Evolutionary conservation across 2,797 vertebrate genomes (phyloP).

Genomic region (Bradypus variegatus): DNA sequence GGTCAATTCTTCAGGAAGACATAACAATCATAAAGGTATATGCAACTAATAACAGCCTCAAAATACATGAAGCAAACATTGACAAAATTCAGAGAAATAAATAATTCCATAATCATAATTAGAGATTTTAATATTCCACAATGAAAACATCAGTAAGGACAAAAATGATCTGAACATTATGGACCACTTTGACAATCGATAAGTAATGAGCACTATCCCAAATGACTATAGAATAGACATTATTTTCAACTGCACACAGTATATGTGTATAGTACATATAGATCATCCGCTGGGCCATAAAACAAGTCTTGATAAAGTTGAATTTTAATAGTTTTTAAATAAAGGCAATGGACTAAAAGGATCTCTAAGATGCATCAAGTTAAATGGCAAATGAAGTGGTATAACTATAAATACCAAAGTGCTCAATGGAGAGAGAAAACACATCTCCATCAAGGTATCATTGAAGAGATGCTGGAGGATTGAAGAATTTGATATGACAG

Average conservation of each 20-base stretch:
- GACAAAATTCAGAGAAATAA: neutral
- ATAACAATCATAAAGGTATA: neutral
- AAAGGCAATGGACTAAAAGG: neutral
- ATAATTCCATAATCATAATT: neutral
- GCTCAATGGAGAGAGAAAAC: neutral
- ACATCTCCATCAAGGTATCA: no score
- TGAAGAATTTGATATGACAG: no score
- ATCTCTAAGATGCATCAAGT: neutral
- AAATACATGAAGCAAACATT: neutral
- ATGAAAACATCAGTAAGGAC: neutral
- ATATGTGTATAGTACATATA: neutral
- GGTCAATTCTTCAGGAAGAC: neutral
- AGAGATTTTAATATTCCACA: neutral
- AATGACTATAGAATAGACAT: neutral
- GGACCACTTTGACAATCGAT: no score
- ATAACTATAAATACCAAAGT: neutral
- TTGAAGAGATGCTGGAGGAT: neutral
- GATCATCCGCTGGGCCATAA: no score
- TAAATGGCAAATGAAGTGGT: neutral
- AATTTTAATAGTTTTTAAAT: no score
- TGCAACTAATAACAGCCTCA: neutral
- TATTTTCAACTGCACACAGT: neutral
- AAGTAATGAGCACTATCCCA: no score
- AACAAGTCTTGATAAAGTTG: neutral
- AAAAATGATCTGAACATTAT: no score